Evolutionary conservation across 1,140 invertebrate genomes (phyloP), one percentile per base, ranked within the genome.

Genomic region (Venustaconcha ellipsiformis): DNA sequence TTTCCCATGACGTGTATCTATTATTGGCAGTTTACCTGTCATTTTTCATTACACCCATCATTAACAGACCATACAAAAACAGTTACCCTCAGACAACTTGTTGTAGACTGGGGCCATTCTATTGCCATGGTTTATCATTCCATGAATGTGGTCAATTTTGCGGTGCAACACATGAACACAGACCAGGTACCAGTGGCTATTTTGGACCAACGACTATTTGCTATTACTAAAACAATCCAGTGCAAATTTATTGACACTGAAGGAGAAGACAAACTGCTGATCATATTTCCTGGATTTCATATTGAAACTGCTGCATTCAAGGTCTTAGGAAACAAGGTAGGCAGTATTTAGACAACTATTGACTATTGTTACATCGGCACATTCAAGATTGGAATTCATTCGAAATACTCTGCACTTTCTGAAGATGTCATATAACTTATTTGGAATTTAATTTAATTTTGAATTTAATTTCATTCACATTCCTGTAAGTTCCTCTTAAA

Each of bases 141-240:
- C 4, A 83, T 84, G 82, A 65, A 81, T 57, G 67, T 77, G 5
- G 67, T 85, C 14, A 63, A 68, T 55, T 48, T 67, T 23, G 66
- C 74, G 63, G 74, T 72, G 20, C 57, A 78, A 65, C 72, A 75
- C 63, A 62, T 85, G 6, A 87, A 87, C 66, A 74, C 82, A 57
- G 74, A 78, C 6, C 84, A 86, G 70, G 69, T 74, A 30, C 82
- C 83, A 63, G 78, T 84, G 6, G 73, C 82, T 30, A 58, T 67
- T 37, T 23, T 73, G 20, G 83, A 84, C 62, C 82, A 84, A 62
- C 80, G 81, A n/a, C 78, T 84, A 11, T 85, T 37, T 76, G 72
- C 68, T 14, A 17, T 83, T 15, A 72, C 67, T 17, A 84, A 83
- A 74, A 62, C 69, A 26, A 81, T 85, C 23, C 83, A 84, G 70